Evolutionary conservation across 2,797 vertebrate genomes (phyloP), one percentile per base, ranked within the genome.

Genomic region (Sarcoramphus papa): DNA sequence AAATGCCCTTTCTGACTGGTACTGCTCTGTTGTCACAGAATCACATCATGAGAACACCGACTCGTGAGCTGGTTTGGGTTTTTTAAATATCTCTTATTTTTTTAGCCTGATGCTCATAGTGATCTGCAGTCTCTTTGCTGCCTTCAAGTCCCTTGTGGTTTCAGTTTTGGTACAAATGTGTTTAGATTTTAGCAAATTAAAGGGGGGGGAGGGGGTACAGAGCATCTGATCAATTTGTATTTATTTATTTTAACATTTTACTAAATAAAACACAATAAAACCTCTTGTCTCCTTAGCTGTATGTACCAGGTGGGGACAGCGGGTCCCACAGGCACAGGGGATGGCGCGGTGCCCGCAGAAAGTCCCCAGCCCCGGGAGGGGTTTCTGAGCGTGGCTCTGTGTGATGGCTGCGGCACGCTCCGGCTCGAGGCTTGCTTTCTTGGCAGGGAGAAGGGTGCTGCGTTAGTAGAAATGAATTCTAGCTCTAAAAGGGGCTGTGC

Each of bases 161-260:
- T 98, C 98, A 99, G 98, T 99, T 99, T 98, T 99, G 99, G 99
- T 99, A 99, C 99, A 99, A 98, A 99, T 98, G 99, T 99, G 99
- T 99, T 99, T 99, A 99, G 99, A 99, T 98, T 99, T 99, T 98
- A 99, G 99, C 98, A 98, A 98, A 98, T 98, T 98, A 98, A 98
- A 98, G 98, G 97, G 95, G 83, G 80, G 95, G 91, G 92, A 54
- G 78, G 60, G 87, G 79, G 93, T 96, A 97, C 97, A 98, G 98
- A 99, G 99, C 99, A 99, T 99, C 99, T 99, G 99, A 99, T 99
- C 99, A 99, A 99, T 99, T 99, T 99, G 99, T 99, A 99, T 99
- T 99, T 99, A 99, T 99, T 99, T 99, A 99, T 99, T 99, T 99
- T 99, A 99, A 99, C 99, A 99, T 99, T 99, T 99, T 99, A 99